Evolutionary conservation across 2,888 invertebrate genomes (phyloP).

Genomic region (Amphimallon solstitiale): DNA sequence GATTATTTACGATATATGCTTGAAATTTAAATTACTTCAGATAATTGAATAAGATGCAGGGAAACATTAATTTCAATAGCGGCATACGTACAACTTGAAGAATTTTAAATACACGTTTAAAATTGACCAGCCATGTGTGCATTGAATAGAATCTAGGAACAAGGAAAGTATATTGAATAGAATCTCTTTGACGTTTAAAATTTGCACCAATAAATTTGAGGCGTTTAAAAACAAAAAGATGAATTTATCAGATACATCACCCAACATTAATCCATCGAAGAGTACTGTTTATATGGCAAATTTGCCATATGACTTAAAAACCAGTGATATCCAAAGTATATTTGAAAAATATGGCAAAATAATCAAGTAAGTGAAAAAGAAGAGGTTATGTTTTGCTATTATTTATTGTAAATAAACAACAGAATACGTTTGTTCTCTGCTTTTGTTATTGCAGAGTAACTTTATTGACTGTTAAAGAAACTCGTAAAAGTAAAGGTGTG

Average conservation of each 20-base stretch:
- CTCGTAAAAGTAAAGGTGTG: conserved; percentile 75
- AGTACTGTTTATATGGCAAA: conserved; percentile 80
- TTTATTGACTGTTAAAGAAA: conserved; percentile 72
- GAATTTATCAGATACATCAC: background rate
- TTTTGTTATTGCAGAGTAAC: conserved; percentile 69
- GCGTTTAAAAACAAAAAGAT: background rate
- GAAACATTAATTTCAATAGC: background rate
- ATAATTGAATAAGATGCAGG: background rate
- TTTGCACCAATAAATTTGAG: too few species aligned
- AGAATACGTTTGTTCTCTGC: too few species aligned
- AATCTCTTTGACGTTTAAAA: too few species aligned
- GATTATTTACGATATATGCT: too few species aligned
- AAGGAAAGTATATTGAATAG: too few species aligned
- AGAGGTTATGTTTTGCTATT: background rate
- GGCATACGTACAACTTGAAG: background rate
- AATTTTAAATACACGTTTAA: background rate
- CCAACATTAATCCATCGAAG: conserved; percentile 70
- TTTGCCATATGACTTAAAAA: conserved; percentile 77
- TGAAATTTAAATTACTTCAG: too few species aligned
- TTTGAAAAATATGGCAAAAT: conserved; percentile 77
- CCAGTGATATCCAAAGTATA: conserved; percentile 77
- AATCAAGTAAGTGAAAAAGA: conserved; percentile 69
- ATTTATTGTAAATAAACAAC: background rate
- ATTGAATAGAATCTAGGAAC: background rate
- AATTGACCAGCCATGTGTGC: background rate